These are phyloP conservation scores for Cheirogaleus medius DNA, from an alignment of 2,113 vertebrate genomes.

Conservation along the genomic window DNA sequence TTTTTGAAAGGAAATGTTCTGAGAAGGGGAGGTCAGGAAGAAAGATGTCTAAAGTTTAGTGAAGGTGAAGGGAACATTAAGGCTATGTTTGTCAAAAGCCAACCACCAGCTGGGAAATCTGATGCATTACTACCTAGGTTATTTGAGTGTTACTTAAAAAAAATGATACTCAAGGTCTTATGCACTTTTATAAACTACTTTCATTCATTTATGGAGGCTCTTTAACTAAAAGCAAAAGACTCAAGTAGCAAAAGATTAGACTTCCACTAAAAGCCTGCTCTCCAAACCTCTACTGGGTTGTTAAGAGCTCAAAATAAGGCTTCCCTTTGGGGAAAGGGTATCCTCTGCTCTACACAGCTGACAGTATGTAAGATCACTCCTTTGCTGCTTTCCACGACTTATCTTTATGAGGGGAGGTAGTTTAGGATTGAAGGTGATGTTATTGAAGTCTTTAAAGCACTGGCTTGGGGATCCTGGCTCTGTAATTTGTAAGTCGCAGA, in stretches of 20 bases:
- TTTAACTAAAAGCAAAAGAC: conserved; percentile 2
- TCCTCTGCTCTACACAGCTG: background rate
- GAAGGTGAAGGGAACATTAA: background rate
- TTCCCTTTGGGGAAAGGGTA: conserved; percentile 48
- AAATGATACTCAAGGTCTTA: background rate
- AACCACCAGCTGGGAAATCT: background rate
- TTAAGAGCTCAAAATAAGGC: conserved; percentile 33
- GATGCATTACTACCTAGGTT: background rate
- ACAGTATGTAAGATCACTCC: background rate
- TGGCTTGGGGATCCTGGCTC: background rate
- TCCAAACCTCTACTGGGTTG: background rate
- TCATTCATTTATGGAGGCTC: conserved; percentile 24
- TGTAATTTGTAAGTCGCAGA: background rate
- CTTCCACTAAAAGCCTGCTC: conserved; percentile 14
- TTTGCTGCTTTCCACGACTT: background rate
- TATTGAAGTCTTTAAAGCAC: background rate
- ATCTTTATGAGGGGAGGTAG: background rate
- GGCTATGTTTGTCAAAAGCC: background rate
- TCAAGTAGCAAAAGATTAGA: background rate
- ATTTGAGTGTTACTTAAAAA: background rate
- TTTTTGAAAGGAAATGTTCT: conserved; percentile 16
- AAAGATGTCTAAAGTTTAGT: background rate
- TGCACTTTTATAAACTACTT: background rate
- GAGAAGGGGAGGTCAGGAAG: background rate
- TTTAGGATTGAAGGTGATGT: background rate